Base-by-base conservation (phyloP, 1,140 invertebrate genomes). In the Heliothis subflexa region DNA sequence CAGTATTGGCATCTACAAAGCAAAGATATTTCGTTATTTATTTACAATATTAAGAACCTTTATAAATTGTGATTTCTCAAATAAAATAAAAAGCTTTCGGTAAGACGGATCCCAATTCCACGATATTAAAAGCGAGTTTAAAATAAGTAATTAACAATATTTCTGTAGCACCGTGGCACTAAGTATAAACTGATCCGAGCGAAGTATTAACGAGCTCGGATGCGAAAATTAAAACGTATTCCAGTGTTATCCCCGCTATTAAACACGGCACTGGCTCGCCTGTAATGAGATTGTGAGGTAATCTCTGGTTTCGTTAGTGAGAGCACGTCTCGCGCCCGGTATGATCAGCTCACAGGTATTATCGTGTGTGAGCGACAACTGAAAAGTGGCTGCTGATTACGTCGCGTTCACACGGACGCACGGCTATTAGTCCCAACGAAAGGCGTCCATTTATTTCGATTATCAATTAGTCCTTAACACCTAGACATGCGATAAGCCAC, bases 391-490 rank as follows among this genome's bases (percentile, higher is more conserved):
- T 84, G 59, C 85, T 88, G 91, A 93, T 94, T 91, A 91, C 82
- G 80, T 79, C 40, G 57, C 89, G 86, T 88, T 88, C 86, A 89
- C 86, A 89, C 88, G 80, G 82, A 80, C 83, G 81, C 83, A 72
- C 81, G 78, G 85, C 91, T 91, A 92, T 91, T 91, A 89, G 85
- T 86, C 82, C 73, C 73, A 72, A 74, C 78, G 79, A 87, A 86
- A 88, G 85, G 83, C 85, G 86, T 88, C 79, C 88, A 94, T 93
- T 91, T 87, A 91, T 92, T 91, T 88, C 83, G 84, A 89, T 90
- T 92, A 93, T 93, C 91, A 93, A 93, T 93, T 93, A 92, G 88
- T 90, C 82, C 87, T 90, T 87, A 89, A 92, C 92, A 92, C 91
- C 90, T 89, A 87, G 83, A 85, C 82, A 75, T 71, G 59, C 82